These are phyloP conservation scores for Geopemphigus sp. DNA, from an alignment of 1,140 invertebrate genomes.

Conservation along the genomic window DNA sequence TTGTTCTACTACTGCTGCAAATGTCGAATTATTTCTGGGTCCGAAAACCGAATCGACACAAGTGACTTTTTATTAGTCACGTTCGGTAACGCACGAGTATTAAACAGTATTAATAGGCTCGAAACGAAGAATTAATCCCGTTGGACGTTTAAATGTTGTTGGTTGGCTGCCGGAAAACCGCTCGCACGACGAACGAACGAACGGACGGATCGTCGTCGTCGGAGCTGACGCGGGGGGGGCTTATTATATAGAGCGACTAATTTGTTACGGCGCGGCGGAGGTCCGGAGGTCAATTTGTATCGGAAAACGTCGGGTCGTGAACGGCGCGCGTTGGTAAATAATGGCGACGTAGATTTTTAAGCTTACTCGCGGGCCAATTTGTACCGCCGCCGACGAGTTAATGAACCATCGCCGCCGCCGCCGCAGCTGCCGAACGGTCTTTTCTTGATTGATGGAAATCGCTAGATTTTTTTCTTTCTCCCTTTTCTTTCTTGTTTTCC, in stretches of 20 bases:
- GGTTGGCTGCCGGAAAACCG: neutral
- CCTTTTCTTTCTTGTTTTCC: neutral
- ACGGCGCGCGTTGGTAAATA: slow-evolving; percentile 13
- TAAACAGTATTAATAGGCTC: no score
- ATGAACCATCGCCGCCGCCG: slow-evolving; percentile 31
- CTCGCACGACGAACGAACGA: no score
- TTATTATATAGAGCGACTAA: neutral
- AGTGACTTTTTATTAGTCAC: no score
- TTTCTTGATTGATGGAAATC: slow-evolving; percentile 45
- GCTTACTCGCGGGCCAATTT: slow-evolving; percentile 25
- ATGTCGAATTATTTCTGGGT: no score
- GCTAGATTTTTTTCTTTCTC: neutral
- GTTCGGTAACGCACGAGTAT: no score
- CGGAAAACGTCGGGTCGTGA: neutral
- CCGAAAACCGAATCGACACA: no score
- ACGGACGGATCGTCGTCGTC: neutral
- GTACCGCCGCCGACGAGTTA: slow-evolving; percentile 16
- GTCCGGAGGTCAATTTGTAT: slow-evolving; percentile 35
- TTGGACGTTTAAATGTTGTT: neutral
- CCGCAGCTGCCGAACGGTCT: slow-evolving; percentile 1
- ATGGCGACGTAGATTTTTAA: slow-evolving; percentile 38
- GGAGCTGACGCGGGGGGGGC: neutral
- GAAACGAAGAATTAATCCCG: no score
- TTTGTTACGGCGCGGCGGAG: neutral
- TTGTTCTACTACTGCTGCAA: no score